Conservation (phyloP, 2,888 invertebrate genomes). For the Saturnia japonica region DNA sequence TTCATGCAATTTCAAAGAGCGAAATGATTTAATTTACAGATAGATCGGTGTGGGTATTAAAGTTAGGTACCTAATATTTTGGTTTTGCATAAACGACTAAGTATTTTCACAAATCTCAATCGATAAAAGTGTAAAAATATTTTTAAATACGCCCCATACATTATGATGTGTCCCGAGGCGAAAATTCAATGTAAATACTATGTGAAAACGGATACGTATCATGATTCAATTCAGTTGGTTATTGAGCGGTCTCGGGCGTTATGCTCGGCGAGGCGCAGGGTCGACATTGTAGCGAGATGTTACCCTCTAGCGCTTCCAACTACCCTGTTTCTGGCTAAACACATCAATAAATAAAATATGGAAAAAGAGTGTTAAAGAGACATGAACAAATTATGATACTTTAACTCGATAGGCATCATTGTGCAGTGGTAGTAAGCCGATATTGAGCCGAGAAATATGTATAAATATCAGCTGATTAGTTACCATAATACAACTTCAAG, state of each 20-base stretch:
- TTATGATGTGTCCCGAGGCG: slow-evolving; percentile 3
- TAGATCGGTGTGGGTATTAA: too few species aligned
- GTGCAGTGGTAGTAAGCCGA: too few species aligned
- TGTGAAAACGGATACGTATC: slow-evolving; percentile 14
- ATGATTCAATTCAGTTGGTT: slow-evolving; percentile 12
- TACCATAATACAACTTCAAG: too few species aligned
- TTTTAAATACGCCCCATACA: not conserved
- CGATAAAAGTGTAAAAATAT: slow-evolving; percentile 3
- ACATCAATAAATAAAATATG: slow-evolving; percentile 9
- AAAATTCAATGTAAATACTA: slow-evolving; percentile 10
- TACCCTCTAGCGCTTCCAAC: slow-evolving; percentile 8
- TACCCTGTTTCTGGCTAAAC: slow-evolving; percentile 1
- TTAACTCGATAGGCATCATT: too few species aligned
- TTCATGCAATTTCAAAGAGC: too few species aligned
- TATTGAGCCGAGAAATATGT: too few species aligned
- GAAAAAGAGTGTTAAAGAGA: not conserved
- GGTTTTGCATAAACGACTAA: not conserved
- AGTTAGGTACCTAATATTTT: too few species aligned
- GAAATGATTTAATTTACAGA: too few species aligned
- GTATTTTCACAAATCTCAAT: not conserved
- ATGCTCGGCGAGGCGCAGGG: not conserved
- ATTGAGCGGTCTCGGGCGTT: not conserved
- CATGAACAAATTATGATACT: not conserved
- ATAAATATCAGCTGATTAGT: too few species aligned
- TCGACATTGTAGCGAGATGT: slow-evolving; percentile 14